Percentiles rank a stretch among this genome's conserved stretches.
These are phyloP conservation scores for Beris morrisii DNA, from an alignment of 2,888 invertebrate genomes.

Conservation along the genomic window DNA sequence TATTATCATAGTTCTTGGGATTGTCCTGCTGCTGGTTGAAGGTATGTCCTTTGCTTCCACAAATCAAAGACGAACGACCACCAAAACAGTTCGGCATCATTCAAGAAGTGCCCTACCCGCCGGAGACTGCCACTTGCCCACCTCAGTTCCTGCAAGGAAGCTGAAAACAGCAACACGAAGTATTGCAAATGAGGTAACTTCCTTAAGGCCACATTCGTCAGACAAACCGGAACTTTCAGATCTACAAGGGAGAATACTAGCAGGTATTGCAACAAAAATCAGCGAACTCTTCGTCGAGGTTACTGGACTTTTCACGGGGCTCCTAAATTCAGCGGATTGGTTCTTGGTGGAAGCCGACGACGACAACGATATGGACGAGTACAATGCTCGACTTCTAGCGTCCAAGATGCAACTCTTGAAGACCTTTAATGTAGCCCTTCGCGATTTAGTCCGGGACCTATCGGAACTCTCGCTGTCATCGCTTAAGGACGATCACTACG, in stretches of 20 bases:
- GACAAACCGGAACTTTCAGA: neutral
- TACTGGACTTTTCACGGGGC: slow-evolving; percentile 7
- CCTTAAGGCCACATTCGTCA: too few relatives aligned
- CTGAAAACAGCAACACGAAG: too few relatives aligned
- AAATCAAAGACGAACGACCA: too few relatives aligned
- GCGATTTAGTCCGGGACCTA: slow-evolving; percentile 13
- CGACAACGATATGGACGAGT: neutral
- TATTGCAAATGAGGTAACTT: too few relatives aligned
- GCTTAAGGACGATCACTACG: neutral
- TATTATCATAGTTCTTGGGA: too few relatives aligned
- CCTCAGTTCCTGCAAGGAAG: too few relatives aligned
- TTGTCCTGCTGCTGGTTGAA: too few relatives aligned
- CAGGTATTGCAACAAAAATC: neutral
- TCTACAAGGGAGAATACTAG: slow-evolving; percentile 9
- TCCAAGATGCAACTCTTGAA: slow-evolving; percentile 5
- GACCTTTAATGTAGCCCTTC: slow-evolving; percentile 2
- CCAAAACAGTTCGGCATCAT: too few relatives aligned
- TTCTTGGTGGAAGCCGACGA: slow-evolving; percentile 2
- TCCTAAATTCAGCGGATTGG: neutral
- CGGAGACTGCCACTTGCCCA: too few relatives aligned
- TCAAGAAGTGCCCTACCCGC: too few relatives aligned
- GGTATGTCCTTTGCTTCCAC: too few relatives aligned
- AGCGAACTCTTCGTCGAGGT: slow-evolving; percentile 17
- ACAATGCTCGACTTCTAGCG: slow-evolving; percentile 8
- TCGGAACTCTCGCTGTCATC: slow-evolving; percentile 11